Conservation (phyloP, 2,113 vertebrate genomes). For the Himantopus leucocephalus region DNA sequence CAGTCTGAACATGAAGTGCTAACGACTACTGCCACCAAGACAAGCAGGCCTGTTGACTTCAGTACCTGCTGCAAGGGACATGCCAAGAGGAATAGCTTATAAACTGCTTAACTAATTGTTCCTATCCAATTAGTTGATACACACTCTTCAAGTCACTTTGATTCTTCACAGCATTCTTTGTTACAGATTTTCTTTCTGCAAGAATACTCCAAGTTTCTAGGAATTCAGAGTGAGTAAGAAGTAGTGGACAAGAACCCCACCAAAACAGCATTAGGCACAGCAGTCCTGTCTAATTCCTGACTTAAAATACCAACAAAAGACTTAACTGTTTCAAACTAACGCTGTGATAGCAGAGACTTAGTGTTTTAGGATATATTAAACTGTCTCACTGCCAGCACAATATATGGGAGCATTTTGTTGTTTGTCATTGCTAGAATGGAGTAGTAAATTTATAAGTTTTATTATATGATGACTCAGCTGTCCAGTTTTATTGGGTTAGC, state of each 20-base stretch:
- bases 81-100: not conserved
- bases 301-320: not conserved
- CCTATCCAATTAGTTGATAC: conserved; percentile 25
- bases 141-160: not conserved
- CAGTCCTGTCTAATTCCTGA: not conserved
- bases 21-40: not conserved
- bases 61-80: not conserved
- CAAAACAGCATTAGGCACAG: not conserved
- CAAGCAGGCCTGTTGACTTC: not conserved
- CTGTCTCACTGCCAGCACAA: not conserved
- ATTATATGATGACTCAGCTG: not conserved
- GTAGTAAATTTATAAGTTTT: not conserved
- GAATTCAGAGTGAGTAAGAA: not conserved
- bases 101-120: conserved; percentile 28
- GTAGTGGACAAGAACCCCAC: not conserved
- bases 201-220: not conserved
- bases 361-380: not conserved
- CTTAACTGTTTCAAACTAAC: not conserved
- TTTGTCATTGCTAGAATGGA: not conserved
- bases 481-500: not conserved
- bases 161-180: not conserved
- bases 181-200: not conserved
- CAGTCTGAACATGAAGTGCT: not conserved
- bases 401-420: not conserved
- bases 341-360: not conserved